Conservation (phyloP, 2,888 invertebrate genomes). For the Drosophila incognita region DNA sequence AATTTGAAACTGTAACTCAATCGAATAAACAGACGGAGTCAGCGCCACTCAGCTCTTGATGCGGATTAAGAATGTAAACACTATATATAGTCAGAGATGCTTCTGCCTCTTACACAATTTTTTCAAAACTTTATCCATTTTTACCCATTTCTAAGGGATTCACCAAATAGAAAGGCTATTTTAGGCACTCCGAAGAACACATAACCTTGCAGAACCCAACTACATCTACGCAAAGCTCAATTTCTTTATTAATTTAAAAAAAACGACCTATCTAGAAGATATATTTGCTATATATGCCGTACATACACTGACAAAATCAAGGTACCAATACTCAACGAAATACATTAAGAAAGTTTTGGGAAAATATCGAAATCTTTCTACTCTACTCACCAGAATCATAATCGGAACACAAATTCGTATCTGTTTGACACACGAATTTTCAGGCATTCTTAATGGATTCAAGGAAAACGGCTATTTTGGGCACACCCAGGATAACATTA, state of each 20-base stretch:
- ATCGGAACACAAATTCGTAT: not conserved
- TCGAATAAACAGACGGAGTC: not conserved
- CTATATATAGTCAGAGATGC: too few species aligned
- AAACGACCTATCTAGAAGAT: accelerated
- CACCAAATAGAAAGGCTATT: not conserved
- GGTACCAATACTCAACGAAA: not conserved
- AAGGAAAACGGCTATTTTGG: not conserved
- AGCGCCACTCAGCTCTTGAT: accelerated
- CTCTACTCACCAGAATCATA: not conserved
- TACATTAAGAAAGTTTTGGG: not conserved
- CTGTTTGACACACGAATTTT: not conserved
- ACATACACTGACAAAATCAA: accelerated
- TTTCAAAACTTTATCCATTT: accelerated
- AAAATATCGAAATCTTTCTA: not conserved
- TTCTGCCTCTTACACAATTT: not conserved
- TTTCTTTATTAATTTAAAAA: accelerated
- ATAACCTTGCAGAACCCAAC: not conserved
- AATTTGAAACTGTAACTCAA: not conserved
- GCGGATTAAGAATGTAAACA: too few species aligned
- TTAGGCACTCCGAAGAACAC: not conserved
- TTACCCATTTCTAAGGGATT: not conserved
- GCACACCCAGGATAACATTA: not conserved
- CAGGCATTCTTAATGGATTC: not conserved
- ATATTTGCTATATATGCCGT: not conserved
- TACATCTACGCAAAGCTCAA: not conserved